A percentile compares a stretch with the other conserved stretches of the same genome.
phyloP scores from a whole-genome alignment of 2,797 vertebrate species.

The Eutrigla gurnardus region DNA sequence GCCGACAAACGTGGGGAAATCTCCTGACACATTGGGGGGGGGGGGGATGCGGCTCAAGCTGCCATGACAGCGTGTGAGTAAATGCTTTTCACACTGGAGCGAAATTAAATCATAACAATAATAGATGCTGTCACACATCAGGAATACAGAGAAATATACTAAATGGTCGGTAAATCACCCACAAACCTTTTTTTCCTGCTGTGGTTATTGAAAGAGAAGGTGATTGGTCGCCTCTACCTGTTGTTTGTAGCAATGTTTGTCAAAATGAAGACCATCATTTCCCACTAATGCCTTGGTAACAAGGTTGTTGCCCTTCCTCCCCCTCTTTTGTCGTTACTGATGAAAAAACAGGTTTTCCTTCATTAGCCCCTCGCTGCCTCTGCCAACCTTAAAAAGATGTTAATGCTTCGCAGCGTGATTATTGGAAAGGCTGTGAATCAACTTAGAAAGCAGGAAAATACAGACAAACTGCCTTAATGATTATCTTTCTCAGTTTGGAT shows the following conservation, averaged over 20 bases:
- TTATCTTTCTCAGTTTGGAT: neutral
- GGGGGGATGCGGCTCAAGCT: conserved; percentile 19
- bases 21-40: conserved; percentile 4
- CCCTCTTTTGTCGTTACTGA: conserved; percentile 6
- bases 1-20: conserved; percentile 9
- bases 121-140: neutral
- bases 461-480: neutral
- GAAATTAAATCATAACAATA: neutral
- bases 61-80: conserved; percentile 6
- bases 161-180: neutral
- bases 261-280: neutral
- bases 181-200: neutral
- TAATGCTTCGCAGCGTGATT: neutral
- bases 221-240: neutral
- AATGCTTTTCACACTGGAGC: neutral
- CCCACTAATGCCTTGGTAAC: conserved; percentile 8
- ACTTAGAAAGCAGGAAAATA: neutral
- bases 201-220: neutral
- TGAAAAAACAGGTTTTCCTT: conserved; percentile 4
- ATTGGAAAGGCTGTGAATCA: neutral
- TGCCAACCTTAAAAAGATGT: neutral
- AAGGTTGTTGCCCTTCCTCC: conserved; percentile 1
- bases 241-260: neutral
- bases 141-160: no score
- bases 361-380: neutral